Base-by-base conservation (phyloP, 2,797 vertebrate genomes). In the Neostethus bicornis region DNA sequence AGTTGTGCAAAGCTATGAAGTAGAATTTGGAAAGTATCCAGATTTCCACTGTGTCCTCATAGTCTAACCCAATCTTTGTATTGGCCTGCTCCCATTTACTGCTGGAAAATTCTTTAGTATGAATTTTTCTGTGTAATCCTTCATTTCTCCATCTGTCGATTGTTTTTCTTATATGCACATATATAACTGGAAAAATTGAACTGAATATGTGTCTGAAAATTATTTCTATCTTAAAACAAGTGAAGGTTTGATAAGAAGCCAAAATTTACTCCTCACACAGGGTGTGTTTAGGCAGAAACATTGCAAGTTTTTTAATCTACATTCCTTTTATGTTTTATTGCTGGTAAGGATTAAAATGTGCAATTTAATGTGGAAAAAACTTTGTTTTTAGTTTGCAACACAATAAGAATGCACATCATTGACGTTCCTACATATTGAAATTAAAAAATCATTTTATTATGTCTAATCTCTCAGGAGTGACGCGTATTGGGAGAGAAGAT, bases 401-500 rank as follows among this genome's bases (percentile, higher is more conserved):
- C 25, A 62, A 71, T 68, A 62, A 59, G 24, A 28, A 42, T 21
- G 63, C 60, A 44, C 25, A 28, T n/a, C 31, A n/a, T 1, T 5
- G 32, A 14, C 13, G 31, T n/a, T n/a, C n/a, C n/a, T n/a, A n/a
- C n/a, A n/a, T n/a, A n/a, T n/a, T n/a, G n/a, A n/a, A n/a, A n/a
- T n/a, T n/a, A 26, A 26, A 25, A 26, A 9, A 3, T 9, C 25
- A 26, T 26, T 7, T 9, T 7, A 26, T 26, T 13, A 32, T 34
- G 25, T 11, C 74, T 51, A 3, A 10, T 61, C 13, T 68, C 70
- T 7, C 73, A 94, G 93, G 92, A 3, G 78, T 91, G 50, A 94
- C 93, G 1, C 89, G 86, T 47, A 92, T 94, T 13, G 93, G 93
- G 1, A 77, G 89, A 19, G 91, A 92, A 24, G 92, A 93, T 26